Conservation (phyloP, 2,113 vertebrate genomes). For the Marmota flaviventris region DNA sequence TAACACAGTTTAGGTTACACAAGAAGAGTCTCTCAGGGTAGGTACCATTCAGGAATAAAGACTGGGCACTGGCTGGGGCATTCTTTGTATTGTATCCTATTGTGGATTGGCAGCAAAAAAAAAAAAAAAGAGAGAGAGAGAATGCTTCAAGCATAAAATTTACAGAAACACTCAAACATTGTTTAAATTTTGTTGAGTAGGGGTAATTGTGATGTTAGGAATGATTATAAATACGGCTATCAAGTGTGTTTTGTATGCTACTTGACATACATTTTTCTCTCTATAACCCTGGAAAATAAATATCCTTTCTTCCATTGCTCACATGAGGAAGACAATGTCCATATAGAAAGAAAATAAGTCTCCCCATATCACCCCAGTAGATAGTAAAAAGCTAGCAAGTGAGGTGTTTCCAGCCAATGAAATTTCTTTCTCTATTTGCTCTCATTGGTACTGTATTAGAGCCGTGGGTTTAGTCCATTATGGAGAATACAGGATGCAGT, state of each 20-base stretch:
- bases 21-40: not conserved
- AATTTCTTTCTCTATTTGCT: not conserved
- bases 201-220: not conserved
- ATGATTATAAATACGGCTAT: not conserved
- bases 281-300: not conserved
- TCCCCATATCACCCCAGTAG: slow-evolving; percentile 3
- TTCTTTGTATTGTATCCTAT: not conserved
- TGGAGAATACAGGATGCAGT: not conserved
- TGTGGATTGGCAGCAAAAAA: not conserved
- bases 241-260: not conserved
- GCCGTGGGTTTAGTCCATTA: not conserved
- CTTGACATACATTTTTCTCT: not conserved
- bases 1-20: not conserved
- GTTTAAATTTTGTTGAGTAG: slow-evolving; percentile 21
- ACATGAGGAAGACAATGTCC: not conserved
- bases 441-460: not conserved
- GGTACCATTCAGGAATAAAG: not conserved
- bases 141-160: not conserved
- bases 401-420: not conserved
- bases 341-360: not conserved
- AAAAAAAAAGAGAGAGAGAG: not conserved
- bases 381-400: not conserved
- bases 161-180: not conserved
- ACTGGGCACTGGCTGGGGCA: not conserved
- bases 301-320: not conserved